Evolutionary conservation across 1,140 invertebrate genomes (phyloP), one percentile per base, ranked within the genome.

Genomic region (Lysiphlebus fabarum): DNA sequence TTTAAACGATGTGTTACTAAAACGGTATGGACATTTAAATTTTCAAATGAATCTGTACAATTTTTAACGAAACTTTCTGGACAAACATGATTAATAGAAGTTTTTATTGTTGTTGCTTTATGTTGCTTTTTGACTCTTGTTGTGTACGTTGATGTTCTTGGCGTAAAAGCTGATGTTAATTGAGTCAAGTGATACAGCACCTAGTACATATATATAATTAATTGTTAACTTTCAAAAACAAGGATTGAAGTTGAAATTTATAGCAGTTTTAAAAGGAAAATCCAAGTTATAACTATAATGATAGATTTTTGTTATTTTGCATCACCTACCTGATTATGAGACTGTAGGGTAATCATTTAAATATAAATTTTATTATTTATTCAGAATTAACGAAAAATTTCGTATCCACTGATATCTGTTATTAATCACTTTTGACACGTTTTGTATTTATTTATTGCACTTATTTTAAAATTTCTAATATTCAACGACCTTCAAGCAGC

Each of bases 151-250:
- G 64, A 65, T 12, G 72, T 71, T 65, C 68, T 70, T 42, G 78
- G 70, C 49, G 68, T 70, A 49, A 76, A 67, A 14, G 69, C 62
- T 48, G 74, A 73, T 56, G 74, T 74, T 45, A 80, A 61, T 49
- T 80, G 78, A 40, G 75, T 71, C 58, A 80, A 62, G 62, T 80
- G 76, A 66, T 77, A 78, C 34, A 80, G 62, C 51, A 79, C 75
- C 78, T 80, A 64, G 36, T 69, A 66, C 2, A 26, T 26, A 26
- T 4, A 26, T 26, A 2, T 26, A 2, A 26, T 26, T 26, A 26
- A 4, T 26, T 26, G 17, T 26, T 26, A 26, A 26, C 17, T 26
- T 26, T 26, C n/a, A n/a, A n/a, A 26, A 2, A 26, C 17, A 2
- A 1, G 3, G 3, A 17, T 17, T 17, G 17, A 3, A 3, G 17